Conservation (phyloP, 1,140 invertebrate species). For the Cyphomyrmex costatus region DNA sequence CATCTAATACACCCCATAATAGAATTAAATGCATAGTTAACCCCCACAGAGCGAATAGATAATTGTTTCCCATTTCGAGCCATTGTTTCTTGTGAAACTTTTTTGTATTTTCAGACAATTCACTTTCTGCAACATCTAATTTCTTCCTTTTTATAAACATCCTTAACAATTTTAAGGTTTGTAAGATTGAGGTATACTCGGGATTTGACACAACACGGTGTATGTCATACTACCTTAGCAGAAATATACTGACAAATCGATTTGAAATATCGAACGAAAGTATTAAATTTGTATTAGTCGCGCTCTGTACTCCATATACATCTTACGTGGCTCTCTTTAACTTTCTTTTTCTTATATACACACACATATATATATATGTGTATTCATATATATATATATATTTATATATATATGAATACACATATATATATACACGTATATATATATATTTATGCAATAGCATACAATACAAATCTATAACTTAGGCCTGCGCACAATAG, state of each 20-base stretch:
- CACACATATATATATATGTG: not conserved
- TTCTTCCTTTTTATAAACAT: not conserved
- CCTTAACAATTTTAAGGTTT: not conserved
- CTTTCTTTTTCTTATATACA: not conserved
- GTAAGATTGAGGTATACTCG: not conserved
- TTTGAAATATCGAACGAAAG: not conserved
- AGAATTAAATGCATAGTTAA: slow-evolving; percentile 81
- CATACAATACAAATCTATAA: not conserved
- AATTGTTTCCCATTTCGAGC: slow-evolving; percentile 9
- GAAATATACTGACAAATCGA: not conserved
- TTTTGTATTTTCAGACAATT: not conserved
- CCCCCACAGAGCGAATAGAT: slow-evolving; percentile 76
- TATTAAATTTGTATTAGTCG: not conserved
- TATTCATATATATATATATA: no score
- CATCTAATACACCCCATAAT: slow-evolving; percentile 84
- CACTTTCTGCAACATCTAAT: not conserved
- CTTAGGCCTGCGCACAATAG: no score
- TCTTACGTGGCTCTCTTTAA: not conserved
- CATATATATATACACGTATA: no score
- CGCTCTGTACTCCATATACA: not conserved
- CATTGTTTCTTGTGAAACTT: slow-evolving; percentile 5
- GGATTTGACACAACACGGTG: not conserved
- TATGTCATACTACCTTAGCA: not conserved
- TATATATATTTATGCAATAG: no score
- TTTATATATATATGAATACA: not conserved